Evolutionary conservation across 2,888 invertebrate genomes (phyloP), one percentile per base, ranked within the genome.

Genomic region (Dryobota labecula): DNA sequence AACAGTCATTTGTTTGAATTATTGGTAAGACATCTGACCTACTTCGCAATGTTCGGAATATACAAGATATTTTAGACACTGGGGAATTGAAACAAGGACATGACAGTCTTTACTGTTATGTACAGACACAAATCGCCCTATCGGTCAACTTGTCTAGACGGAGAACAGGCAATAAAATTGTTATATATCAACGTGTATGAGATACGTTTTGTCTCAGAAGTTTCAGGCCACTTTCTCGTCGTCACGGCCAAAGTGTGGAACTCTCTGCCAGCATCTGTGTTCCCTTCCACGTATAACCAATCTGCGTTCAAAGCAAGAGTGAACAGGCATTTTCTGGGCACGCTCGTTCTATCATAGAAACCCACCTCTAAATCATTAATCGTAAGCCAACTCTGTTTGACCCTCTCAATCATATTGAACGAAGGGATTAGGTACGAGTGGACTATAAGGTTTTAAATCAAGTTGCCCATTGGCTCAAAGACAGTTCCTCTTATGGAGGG

Each of bases 11-110:
- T 60, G 54, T 74, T 78, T 70, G 47, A 70, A 74, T 77, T 58
- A 60, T 78, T 74, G 70, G 27, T 70, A 36, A 61, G 58, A 74
- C 53, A 70, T 61, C 41, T 73, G 73, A 78, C 75, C 75, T 73
- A 76, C 51, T 78, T 76, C 33, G 20, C 1, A 53, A 43, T 49
- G 58, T 63, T 64, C 20, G 20, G 30, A 63, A 53, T 60, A 51
- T 73, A 49, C 36, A 30, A 54, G 53, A 65, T 73, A 60, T 60
- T 60, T 53, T 64, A 53, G 20, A 45, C 38, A 38, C 30, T 49
- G 9, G n/a, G 38, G 63, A 51, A 68, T 41, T 51, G 49, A 63
- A 80, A 80, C 53, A 63, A 67, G 36, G 38, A 45, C 43, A 54
- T 36, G 68, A 33, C 36, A 30, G 58, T 41, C 27, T 69, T 53